Evolutionary conservation across 1,140 invertebrate species (phyloP).

Genomic region (Orius insidiosus): DNA sequence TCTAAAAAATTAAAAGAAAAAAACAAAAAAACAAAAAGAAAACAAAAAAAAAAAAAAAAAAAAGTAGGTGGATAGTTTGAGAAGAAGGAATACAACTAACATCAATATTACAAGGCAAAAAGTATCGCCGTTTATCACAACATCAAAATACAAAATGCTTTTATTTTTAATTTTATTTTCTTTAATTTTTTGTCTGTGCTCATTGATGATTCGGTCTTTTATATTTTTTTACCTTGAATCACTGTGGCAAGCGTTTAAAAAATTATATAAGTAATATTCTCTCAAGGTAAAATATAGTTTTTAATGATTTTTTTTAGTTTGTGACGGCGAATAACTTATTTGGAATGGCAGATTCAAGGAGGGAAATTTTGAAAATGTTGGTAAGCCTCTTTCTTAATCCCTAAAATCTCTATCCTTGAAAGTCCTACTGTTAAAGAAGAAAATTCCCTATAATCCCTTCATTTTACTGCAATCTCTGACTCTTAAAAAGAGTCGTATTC

Average conservation of each 20-base stretch:
- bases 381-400: too few relatives aligned
- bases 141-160: conserved; percentile 7
- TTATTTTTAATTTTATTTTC: conserved; percentile 1
- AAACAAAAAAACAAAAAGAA: conserved; percentile 11
- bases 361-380: too few relatives aligned
- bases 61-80: conserved; percentile 2
- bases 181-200: conserved; percentile 1
- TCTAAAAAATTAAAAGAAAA: conserved; percentile 14
- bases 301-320: too few relatives aligned
- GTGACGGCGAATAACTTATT: too few relatives aligned
- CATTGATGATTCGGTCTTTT: not conserved
- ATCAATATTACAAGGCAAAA: not conserved
- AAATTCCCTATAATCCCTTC: too few relatives aligned
- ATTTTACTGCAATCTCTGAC: too few relatives aligned
- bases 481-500: too few relatives aligned
- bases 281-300: too few relatives aligned
- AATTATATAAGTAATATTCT: too few relatives aligned
- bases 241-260: conserved; percentile 5
- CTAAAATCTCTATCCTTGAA: too few relatives aligned
- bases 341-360: too few relatives aligned
- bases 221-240: conserved; percentile 8
- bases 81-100: conserved; percentile 4
- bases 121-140: not conserved
- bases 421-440: too few relatives aligned
- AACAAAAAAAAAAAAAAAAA: conserved; percentile 7